Base-by-base conservation (phyloP, 1,140 invertebrate species). In the Drosophila kohkoa region DNA sequence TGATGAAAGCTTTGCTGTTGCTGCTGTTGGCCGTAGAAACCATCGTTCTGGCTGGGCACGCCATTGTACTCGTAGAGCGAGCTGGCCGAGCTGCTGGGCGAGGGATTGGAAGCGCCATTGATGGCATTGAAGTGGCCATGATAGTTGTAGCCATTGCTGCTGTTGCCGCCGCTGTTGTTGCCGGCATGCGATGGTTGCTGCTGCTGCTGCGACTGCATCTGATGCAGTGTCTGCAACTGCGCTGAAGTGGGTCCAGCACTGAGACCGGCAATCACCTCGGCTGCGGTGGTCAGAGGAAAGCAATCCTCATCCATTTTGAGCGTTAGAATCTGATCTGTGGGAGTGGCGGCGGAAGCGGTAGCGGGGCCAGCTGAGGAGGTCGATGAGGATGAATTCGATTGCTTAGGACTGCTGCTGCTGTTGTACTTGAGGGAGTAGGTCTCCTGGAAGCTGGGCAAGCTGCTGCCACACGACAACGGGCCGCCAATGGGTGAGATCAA, bases 401-500 rank as follows among this genome's bases (percentile, higher is more conserved):
- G 85, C 30, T 77, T 81, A 13, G 81, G 85, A 51, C 83, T 88
- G 68, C 74, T 76, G 72, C 73, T 83, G 67, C 76, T 81, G 72
- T 69, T 89, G 41, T 96, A 95, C 57, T 95, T 94, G 41, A 96
- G 94, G 35, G 96, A 96, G 92, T 97, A 97, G 28, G 96, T 97
- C 93, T 97, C 97, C 93, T 97, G 96, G 93, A 97, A 97, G 93
- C 96, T 97, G 54, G 96, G 96, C 68, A 97, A 92, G 35, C 96
- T 95, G 48, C 95, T 95, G 64, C 94, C 94, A 81, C 93, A 70
- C 5, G 88, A 91, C 13, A 91, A 67, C 3, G 86, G 71, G 45
- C 80, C 74, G 68, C 92, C 68, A 57, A 85, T 82, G 59, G 85
- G 79, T 68, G 83, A 91, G 82, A 80, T 88, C 81, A 78, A 67